Conservation (phyloP, 2,113 vertebrate genomes). For the Talpa occidentalis region DNA sequence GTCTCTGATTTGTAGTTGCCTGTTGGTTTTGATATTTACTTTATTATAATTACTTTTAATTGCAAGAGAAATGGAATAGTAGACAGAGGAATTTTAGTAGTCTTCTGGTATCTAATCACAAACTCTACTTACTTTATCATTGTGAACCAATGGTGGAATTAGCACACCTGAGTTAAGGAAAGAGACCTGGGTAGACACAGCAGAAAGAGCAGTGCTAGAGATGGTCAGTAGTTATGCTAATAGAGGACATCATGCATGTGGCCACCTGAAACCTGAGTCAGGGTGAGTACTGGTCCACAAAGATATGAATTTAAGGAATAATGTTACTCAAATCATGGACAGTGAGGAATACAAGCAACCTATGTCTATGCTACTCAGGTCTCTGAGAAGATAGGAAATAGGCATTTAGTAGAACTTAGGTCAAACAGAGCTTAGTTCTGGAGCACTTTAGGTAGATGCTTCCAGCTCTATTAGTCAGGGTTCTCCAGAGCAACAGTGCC, state of each 20-base stretch:
- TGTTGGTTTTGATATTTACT: too few relatives aligned
- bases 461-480: background rate
- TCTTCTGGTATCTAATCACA: background rate
- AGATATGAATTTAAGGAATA: background rate
- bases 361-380: background rate
- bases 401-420: background rate
- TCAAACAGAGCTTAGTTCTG: background rate
- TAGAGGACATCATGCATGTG: background rate
- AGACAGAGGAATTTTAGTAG: background rate
- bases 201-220: background rate
- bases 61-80: background rate
- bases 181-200: background rate
- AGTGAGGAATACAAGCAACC: background rate
- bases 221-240: too few relatives aligned
- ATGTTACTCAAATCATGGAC: background rate
- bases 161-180: background rate
- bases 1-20: too few relatives aligned
- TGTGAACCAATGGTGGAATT: background rate
- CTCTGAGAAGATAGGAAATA: background rate
- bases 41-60: too few relatives aligned
- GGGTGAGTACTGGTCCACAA: background rate
- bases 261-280: background rate
- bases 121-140: background rate
- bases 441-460: background rate
- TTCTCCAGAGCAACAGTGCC: background rate